These are phyloP conservation scores for Lagorchestes hirsutus DNA, from an alignment of 2,797 vertebrate species.

Conservation along the genomic window DNA sequence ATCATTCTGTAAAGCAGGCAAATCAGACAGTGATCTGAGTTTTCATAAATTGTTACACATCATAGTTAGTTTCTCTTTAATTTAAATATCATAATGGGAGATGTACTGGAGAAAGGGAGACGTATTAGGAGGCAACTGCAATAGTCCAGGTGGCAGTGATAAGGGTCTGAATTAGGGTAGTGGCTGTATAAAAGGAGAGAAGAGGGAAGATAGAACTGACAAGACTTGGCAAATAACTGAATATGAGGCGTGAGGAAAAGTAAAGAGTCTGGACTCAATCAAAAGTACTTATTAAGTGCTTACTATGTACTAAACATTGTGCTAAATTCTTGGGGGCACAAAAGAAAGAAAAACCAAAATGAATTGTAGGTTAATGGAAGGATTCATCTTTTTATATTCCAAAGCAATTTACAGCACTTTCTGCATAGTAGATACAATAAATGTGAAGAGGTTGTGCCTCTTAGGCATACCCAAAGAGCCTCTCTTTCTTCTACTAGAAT, in stretches of 20 bases:
- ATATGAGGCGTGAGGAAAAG: neutral
- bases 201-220: neutral
- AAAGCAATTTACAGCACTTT: neutral
- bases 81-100: neutral
- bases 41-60: neutral
- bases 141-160: neutral
- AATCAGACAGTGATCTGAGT: neutral
- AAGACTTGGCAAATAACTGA: neutral
- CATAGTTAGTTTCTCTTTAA: neutral
- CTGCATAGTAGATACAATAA: neutral
- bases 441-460: neutral
- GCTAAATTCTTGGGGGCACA: neutral
- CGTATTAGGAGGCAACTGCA: neutral
- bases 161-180: neutral
- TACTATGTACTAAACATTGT: neutral
- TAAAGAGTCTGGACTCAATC: neutral
- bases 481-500: neutral
- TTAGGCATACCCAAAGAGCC: neutral
- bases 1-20: neutral
- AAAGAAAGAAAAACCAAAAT: neutral
- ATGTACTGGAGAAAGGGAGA: neutral
- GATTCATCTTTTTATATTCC: neutral
- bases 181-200: neutral
- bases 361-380: neutral
- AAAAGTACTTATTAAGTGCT: neutral